phyloP scores from a whole-genome alignment of 1,140 invertebrate species.

The Dolichoris vasculosae region DNA sequence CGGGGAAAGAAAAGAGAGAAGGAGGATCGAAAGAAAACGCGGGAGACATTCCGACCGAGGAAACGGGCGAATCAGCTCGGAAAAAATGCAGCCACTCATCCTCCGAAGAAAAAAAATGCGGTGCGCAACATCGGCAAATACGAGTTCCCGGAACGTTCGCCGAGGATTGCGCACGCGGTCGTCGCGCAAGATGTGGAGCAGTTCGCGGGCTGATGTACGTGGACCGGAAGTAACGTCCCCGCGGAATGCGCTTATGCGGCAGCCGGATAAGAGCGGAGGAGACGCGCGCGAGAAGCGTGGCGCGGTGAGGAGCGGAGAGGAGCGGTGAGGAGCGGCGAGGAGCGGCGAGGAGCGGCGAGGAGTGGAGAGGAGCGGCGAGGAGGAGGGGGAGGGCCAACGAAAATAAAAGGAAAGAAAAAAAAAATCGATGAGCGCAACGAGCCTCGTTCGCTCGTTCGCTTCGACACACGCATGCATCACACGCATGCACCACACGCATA shows the following conservation, averaged over 20 bases:
- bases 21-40: too few relatives aligned
- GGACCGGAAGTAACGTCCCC: slow-evolving; percentile 29
- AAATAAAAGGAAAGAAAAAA: slow-evolving; percentile 50
- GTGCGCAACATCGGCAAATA: not conserved
- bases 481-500: not conserved
- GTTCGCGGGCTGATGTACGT: not conserved
- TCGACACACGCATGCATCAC: not conserved
- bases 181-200: not conserved
- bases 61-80: too few relatives aligned
- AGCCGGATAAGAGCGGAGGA: not conserved
- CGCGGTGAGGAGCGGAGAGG: not conserved
- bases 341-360: too few relatives aligned
- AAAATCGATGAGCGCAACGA: slow-evolving; percentile 32
- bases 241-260: slow-evolving; percentile 12
- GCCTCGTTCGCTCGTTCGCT: slow-evolving; percentile 28
- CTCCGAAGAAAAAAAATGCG: not conserved
- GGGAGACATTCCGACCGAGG: too few relatives aligned
- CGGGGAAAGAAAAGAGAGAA: too few relatives aligned
- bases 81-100: too few relatives aligned
- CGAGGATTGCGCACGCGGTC: too few relatives aligned
- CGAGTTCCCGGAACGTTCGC: too few relatives aligned
- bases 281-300: too few relatives aligned
- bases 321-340: not conserved
- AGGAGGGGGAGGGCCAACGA: not conserved
- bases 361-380: not conserved